phyloP scores from a whole-genome alignment of 2,113 vertebrate genomes.

The Emydocephalus ijimae region DNA sequence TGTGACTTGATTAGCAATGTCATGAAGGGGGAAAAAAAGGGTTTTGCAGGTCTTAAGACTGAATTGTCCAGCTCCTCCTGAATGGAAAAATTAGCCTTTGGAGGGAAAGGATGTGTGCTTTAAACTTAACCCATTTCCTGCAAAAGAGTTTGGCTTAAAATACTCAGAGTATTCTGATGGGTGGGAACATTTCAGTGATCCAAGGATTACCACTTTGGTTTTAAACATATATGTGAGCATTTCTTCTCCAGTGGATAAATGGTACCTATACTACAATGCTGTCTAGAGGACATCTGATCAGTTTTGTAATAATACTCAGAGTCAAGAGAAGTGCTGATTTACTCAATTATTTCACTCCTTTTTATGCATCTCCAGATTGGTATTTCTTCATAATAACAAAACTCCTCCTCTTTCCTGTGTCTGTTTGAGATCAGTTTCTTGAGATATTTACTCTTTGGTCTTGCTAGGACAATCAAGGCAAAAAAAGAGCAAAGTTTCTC shows the following conservation, averaged over 20 bases:
- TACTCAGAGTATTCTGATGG: neutral
- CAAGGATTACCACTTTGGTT: neutral
- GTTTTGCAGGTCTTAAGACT: neutral
- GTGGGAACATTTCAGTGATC: neutral
- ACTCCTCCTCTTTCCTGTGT: neutral
- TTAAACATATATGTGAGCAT: neutral
- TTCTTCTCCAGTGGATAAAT: neutral
- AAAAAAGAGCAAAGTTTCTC: constrained; percentile 29
- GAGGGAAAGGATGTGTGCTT: neutral
- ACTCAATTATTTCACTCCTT: neutral
- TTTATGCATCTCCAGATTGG: neutral
- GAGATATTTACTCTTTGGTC: neutral
- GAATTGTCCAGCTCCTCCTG: neutral
- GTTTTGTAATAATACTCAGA: neutral
- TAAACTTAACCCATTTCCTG: neutral
- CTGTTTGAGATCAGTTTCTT: neutral
- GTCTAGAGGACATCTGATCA: neutral
- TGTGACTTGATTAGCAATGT: neutral
- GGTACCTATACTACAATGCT: neutral
- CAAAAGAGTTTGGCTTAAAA: neutral
- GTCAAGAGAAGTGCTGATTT: neutral
- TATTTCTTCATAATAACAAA: neutral
- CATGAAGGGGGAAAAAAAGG: neutral
- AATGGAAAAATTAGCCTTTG: neutral
- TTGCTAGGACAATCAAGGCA: neutral